phyloP scores from a whole-genome alignment of 2,113 vertebrate genomes.

The Alces alces region DNA sequence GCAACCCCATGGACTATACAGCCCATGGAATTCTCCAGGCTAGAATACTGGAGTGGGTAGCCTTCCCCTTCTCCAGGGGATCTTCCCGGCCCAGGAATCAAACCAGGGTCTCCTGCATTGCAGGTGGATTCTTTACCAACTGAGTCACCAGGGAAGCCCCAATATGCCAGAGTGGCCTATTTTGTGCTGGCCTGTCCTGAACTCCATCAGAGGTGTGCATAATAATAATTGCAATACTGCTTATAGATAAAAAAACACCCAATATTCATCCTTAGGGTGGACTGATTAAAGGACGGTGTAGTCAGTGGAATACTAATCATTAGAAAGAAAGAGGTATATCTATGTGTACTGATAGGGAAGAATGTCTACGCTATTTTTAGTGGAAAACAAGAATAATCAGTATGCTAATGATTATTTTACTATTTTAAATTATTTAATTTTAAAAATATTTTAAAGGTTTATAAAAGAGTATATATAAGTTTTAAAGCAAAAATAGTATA shows the following conservation, averaged over 20 bases:
- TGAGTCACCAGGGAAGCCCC: neutral
- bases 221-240: neutral
- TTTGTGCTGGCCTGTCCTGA: neutral
- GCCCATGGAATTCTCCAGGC: neutral
- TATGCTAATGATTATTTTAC: neutral
- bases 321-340: neutral
- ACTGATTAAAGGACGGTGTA: neutral
- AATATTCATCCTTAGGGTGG: neutral
- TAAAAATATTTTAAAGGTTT: neutral
- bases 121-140: neutral
- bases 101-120: neutral
- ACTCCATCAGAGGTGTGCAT: neutral
- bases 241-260: neutral
- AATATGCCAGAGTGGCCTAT: neutral
- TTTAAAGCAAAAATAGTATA: constrained; percentile 2
- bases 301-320: neutral
- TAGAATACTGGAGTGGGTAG: neutral
- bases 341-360: neutral
- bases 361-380: neutral
- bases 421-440: neutral
- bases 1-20: neutral
- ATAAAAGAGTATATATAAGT: neutral
- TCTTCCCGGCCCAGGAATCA: neutral
- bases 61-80: neutral
- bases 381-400: neutral